phyloP scores from a whole-genome alignment of 2,888 invertebrate genomes.

The Steinernema hermaphroditum region DNA sequence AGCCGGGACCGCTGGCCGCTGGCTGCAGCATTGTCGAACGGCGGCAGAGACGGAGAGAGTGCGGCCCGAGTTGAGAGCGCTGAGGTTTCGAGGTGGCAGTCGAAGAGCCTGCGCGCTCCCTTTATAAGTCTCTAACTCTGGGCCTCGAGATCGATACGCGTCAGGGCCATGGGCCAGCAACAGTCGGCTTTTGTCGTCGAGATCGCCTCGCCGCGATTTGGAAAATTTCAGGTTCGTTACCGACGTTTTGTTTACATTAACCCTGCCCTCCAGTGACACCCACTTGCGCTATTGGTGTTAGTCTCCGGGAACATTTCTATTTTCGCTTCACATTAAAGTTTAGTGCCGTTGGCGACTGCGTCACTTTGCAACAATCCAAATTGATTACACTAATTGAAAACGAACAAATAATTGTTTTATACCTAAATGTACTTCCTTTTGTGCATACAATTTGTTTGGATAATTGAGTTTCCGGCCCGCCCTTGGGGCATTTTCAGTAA shows the following conservation, averaged over 20 bases:
- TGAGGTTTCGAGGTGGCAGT: slow-evolving; percentile 27
- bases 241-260: slow-evolving; percentile 6
- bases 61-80: slow-evolving; percentile 27
- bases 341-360: not conserved
- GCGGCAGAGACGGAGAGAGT: slow-evolving; percentile 13
- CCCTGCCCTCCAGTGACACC: too few relatives aligned
- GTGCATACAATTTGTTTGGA: too few relatives aligned
- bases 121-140: slow-evolving; percentile 30
- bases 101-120: slow-evolving; percentile 20
- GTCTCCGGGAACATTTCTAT: not conserved
- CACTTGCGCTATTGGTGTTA: too few relatives aligned
- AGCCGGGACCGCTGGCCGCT: slow-evolving; percentile 23
- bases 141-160: slow-evolving; percentile 29
- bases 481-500: too few relatives aligned
- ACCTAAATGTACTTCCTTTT: not conserved
- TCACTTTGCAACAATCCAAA: not conserved
- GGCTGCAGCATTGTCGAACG: slow-evolving; percentile 11
- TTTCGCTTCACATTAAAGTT: not conserved
- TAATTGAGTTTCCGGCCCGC: too few relatives aligned
- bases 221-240: slow-evolving; percentile 57
- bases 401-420: not conserved
- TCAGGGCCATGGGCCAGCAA: slow-evolving; percentile 54
- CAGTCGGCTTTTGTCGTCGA: slow-evolving; percentile 62
- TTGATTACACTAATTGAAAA: not conserved
- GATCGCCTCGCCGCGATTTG: slow-evolving; percentile 57